Conservation (phyloP, 2,888 invertebrate genomes). For the Homarus gammarus region DNA sequence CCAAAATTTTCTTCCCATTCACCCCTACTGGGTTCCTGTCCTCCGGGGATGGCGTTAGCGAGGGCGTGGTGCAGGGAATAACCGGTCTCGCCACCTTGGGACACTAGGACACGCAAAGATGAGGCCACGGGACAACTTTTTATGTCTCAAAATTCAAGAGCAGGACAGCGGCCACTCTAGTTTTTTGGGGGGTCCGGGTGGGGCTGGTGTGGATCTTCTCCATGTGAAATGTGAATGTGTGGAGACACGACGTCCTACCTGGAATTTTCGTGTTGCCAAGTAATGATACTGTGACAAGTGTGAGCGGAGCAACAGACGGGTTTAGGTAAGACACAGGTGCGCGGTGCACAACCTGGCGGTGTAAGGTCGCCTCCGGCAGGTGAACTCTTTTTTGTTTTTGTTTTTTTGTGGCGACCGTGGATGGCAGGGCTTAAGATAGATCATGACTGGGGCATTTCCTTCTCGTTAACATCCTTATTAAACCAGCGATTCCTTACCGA, state of each 20-base stretch:
- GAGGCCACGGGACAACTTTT: constrained; percentile 45
- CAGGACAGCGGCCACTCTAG: constrained; percentile 45
- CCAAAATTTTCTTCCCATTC: constrained; percentile 14
- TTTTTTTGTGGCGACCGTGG: not conserved
- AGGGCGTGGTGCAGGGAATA: constrained; percentile 21
- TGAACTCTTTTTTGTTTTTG: not conserved
- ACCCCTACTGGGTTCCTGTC: not conserved
- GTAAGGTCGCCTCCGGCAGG: not conserved
- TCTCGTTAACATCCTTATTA: constrained; percentile 14
- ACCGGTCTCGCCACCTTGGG: constrained; percentile 44
- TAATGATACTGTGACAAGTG: not conserved
- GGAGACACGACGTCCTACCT: not conserved
- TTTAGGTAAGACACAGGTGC: not conserved
- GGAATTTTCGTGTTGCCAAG: not conserved
- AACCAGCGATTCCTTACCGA: not conserved
- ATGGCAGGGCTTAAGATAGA: not conserved
- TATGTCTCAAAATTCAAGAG: constrained; percentile 31
- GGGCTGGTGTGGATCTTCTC: constrained; percentile 8
- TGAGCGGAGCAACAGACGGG: not conserved
- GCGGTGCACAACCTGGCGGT: not conserved
- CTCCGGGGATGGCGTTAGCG: not conserved
- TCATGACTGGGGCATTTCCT: constrained; percentile 21
- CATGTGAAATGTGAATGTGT: not conserved
- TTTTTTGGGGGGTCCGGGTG: constrained; percentile 17
- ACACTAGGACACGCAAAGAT: constrained; percentile 13